Evolutionary conservation across 1,140 invertebrate species (phyloP).

Genomic region (Cyphomyrmex costatus): DNA sequence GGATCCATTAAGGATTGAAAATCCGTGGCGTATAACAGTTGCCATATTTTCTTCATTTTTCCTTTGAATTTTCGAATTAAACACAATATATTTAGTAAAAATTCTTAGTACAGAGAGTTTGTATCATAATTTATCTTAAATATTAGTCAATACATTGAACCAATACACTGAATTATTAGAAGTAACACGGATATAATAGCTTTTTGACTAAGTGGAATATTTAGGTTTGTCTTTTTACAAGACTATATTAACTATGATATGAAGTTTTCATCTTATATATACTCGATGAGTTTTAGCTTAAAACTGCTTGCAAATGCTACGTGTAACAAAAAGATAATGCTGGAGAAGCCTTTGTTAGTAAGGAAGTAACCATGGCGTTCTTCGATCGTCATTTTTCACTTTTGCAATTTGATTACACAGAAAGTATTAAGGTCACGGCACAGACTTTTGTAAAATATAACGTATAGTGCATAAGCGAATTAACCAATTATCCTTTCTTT

Average conservation of each 20-base stretch:
- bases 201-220: neutral
- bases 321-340: neutral
- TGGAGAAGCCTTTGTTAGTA: neutral
- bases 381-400: neutral
- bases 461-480: too few species aligned
- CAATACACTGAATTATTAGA: neutral
- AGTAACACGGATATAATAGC: neutral
- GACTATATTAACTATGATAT: neutral
- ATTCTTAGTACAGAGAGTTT: neutral
- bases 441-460: too few species aligned
- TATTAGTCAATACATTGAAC: neutral
- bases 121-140: neutral
- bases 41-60: neutral
- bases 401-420: neutral
- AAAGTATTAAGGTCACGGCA: too few species aligned
- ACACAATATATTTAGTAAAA: neutral
- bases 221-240: neutral
- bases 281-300: neutral
- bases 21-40: neutral
- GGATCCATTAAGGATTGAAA: neutral
- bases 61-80: neutral
- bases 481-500: too few species aligned
- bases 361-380: neutral
- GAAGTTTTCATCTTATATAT: neutral
- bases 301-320: neutral